phyloP scores from a whole-genome alignment of 2,113 vertebrate species.

The Myotis brandtii region DNA sequence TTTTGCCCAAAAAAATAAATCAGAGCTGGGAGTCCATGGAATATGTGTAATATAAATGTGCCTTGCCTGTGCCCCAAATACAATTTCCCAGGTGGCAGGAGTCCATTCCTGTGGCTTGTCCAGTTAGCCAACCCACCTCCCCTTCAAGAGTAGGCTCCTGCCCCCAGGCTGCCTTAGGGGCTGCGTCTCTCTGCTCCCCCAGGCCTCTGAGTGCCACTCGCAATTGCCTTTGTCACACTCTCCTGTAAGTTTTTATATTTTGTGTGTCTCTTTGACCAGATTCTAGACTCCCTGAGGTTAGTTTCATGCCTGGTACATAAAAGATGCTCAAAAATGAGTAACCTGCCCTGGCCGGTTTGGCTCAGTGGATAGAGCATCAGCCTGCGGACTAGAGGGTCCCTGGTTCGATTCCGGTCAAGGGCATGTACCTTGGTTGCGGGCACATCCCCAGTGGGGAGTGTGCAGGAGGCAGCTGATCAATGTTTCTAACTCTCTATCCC shows the following conservation, averaged over 20 bases:
- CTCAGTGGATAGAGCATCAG: too few relatives aligned
- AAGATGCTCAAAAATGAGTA: background rate
- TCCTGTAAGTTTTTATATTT: background rate
- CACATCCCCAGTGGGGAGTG: too few relatives aligned
- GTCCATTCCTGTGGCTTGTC: background rate
- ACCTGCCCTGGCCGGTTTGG: too few relatives aligned
- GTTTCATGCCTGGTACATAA: background rate
- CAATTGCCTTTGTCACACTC: background rate
- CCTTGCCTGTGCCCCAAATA: background rate
- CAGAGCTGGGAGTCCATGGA: background rate
- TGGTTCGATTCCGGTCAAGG: too few relatives aligned
- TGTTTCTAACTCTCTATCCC: too few relatives aligned
- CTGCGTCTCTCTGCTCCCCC: background rate
- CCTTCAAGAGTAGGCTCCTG: background rate
- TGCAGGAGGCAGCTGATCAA: too few relatives aligned
- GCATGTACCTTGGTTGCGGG: too few relatives aligned
- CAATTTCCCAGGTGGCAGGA: background rate
- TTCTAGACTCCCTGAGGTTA: background rate
- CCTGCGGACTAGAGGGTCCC: too few relatives aligned
- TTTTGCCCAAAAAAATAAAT: background rate
- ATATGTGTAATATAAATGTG: background rate
- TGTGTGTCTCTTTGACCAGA: background rate
- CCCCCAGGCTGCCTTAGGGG: background rate
- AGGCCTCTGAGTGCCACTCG: background rate
- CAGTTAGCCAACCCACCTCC: background rate